Evolutionary conservation across 2,113 vertebrate genomes (phyloP), one percentile per base, ranked within the genome.

Genomic region (Pseudorectes ferrugineus): DNA sequence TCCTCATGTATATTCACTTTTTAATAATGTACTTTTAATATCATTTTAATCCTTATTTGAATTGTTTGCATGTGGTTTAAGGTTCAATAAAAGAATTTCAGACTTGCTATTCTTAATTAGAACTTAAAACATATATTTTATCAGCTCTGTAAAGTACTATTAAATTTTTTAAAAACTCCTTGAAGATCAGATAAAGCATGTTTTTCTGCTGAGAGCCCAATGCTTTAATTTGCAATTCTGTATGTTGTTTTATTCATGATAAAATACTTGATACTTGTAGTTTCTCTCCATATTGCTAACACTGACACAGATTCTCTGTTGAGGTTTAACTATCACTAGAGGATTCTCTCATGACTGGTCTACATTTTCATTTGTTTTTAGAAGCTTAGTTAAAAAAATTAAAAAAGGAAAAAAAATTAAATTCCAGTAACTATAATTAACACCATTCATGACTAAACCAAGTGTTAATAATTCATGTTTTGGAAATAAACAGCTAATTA

Each of bases 221-320:
- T 51, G 73, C 46, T 94, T 96, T 96, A 61, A 97, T 96, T 95
- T 96, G 78, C 77, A 91, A 96, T 97, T 97, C 96, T 94, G 52
- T 96, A 79, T 96, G 94, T 96, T 97, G 93, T 96, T 97, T 97
- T 97, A 97, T 97, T 97, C 63, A 97, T 95, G 65, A 96, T 59
- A 79, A 96, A 97, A 94, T 91, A 90, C 85, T 91, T 72, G 65
- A 93, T 90, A 96, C 76, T 92, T 81, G 57, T 79, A 66, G 91
- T 90, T 97, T 86, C 75, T 77, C 57, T 76, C 76, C 73, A 89
- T 76, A 61, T 12, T 85, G 72, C 38, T 79, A 90, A 52, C 83
- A 85, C 35, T 89, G 93, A 94, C 88, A 95, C 59, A 88, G 85
- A 94, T 81, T 96, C 89, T 68, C 76, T 79, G 12, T 13, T 65